Base-by-base conservation (phyloP, 2,797 vertebrate species). In the Spheniscus humboldti region DNA sequence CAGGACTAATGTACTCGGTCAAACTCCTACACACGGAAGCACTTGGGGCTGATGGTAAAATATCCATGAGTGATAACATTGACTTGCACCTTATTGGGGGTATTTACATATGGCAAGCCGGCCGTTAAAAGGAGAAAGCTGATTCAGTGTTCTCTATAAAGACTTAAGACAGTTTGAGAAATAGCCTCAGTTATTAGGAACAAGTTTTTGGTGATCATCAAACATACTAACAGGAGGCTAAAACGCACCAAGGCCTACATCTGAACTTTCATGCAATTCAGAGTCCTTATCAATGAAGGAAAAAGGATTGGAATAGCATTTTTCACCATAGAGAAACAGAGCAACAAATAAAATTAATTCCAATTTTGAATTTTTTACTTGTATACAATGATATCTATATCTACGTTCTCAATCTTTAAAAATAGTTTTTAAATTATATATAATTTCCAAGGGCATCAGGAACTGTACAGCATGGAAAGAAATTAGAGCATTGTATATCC, bases 361-460 rank as follows among this genome's bases (percentile, higher is more conserved):
- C 10, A 67, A 64, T 37, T 74, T 35, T 82, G 8, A 78, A 25
- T 25, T 77, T 88, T 39, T 56, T 84, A 88, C 62, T 67, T 86
- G 37, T 18, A n/a, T 37, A 74, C 55, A 87, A 24, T 60, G n/a
- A 92, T 50, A 60, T 67, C 69, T 57, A 72, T 57, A 75, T 12
- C 57, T 19, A 52, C 10, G n/a, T 60, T 71, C 18, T 75, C 7
- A n/a, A 28, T 45, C 12, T 85, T 82, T 50, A 18, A 64, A 75
- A 90, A 22, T 67, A 88, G 39, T 39, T 73, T 86, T 75, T 15
- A 85, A 62, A 92, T 68, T 72, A 66, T 6, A 18, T 56, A 71
- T 91, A 86, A 94, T 45, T 91, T 75, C 28, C 94, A 89, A 94
- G 37, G 56, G 82, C 52, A 72, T 88, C 80, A 90, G 56, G 83